Conservation (phyloP, 1,140 invertebrate genomes). For the Antheraea pernyi region DNA sequence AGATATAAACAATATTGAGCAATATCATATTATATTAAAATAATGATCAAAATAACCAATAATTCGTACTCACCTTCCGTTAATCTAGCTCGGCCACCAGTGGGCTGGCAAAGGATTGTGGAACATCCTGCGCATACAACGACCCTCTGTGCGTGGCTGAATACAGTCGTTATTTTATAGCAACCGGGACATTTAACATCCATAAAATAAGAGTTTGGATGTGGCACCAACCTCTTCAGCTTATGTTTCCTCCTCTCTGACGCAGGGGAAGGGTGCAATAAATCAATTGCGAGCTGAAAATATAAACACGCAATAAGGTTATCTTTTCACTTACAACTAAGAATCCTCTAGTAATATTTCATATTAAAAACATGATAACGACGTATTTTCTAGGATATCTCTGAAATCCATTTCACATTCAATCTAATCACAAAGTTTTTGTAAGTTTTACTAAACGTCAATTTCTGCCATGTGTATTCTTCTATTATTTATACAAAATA, state of each 20-base stretch:
- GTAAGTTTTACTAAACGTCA: conserved; percentile 50
- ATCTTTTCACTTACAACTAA: conserved; percentile 32
- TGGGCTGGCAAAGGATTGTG: conserved; percentile 98
- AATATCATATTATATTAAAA: neutral
- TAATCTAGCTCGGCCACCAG: conserved; percentile 97
- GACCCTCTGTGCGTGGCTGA: conserved; percentile 98
- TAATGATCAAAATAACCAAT: neutral
- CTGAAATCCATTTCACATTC: neutral
- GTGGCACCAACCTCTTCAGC: conserved; percentile 97
- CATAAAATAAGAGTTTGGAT: conserved; percentile 99
- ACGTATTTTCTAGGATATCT: neutral
- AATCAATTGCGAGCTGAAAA: conserved; percentile 96
- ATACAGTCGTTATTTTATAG: conserved; percentile 99
- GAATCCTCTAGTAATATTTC: conserved; percentile 15
- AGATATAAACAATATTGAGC: no score
- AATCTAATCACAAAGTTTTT: conserved; percentile 16
- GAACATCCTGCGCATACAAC: conserved; percentile 99
- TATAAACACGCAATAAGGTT: conserved; percentile 52
- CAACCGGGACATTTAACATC: conserved; percentile 99
- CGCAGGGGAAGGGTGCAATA: conserved; percentile 95
- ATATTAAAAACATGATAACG: conserved; percentile 2
- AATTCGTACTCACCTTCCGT: conserved; percentile 90
- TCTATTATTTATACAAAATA: conserved; percentile 36
- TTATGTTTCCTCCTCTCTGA: conserved; percentile 97
- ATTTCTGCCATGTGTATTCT: conserved; percentile 75